Evolutionary conservation across 2,888 invertebrate species (phyloP).

Genomic region (Drosophila paramelanica): DNA sequence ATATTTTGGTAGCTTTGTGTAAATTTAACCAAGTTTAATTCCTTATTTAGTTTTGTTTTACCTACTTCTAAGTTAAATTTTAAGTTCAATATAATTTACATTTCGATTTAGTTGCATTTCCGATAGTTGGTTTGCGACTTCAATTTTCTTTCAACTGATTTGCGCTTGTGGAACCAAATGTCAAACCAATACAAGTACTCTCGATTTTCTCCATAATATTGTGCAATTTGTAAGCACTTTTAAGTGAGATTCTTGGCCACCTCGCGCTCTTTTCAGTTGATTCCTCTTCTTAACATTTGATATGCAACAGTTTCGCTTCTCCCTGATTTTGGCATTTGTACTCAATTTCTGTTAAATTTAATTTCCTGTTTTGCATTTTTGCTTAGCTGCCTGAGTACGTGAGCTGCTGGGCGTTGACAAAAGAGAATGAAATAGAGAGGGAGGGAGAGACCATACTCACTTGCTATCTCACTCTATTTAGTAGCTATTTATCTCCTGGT

Average conservation of each 20-base stretch:
- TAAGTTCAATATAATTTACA: slow-evolving; percentile 2
- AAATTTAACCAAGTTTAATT: too few relatives aligned
- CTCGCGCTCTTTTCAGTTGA: not conserved
- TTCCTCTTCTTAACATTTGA: slow-evolving; percentile 10
- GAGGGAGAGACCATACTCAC: not conserved
- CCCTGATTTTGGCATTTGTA: slow-evolving; percentile 40
- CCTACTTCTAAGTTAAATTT: not conserved
- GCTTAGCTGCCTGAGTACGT: slow-evolving; percentile 36
- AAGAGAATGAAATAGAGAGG: not conserved
- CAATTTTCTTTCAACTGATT: slow-evolving; percentile 11
- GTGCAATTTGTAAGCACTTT: slow-evolving; percentile 24
- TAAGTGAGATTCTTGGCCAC: slow-evolving; percentile 7
- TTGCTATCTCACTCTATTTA: slow-evolving; percentile 5
- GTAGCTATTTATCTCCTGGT: slow-evolving; percentile 22
- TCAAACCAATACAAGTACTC: slow-evolving; percentile 6
- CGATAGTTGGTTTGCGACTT: not conserved
- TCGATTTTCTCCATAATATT: slow-evolving; percentile 15
- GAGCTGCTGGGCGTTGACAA: slow-evolving; percentile 1
- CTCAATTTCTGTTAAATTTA: slow-evolving; percentile 73
- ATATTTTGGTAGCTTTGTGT: too few relatives aligned
- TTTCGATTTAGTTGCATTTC: slow-evolving; percentile 1
- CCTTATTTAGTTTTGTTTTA: not conserved
- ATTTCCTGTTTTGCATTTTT: slow-evolving; percentile 69
- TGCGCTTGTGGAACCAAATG: slow-evolving; percentile 6
- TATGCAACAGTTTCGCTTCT: slow-evolving; percentile 50